These are phyloP conservation scores for Pteronotus mesoamericanus DNA, from an alignment of 2,797 vertebrate species.

Conservation along the genomic window DNA sequence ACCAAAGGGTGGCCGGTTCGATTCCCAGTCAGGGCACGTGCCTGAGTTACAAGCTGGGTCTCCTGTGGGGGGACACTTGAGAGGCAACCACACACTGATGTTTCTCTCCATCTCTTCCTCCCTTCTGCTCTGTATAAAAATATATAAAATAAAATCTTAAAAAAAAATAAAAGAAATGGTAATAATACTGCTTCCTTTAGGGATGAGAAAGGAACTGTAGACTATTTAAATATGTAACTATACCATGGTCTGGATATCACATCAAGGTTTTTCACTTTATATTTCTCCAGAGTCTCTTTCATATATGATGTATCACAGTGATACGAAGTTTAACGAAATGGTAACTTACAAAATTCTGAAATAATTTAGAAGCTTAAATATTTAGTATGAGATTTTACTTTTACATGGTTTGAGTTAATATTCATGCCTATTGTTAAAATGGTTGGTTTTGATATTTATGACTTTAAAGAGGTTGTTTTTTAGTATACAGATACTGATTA, in stretches of 20 bases:
- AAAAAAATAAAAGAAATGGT: neutral
- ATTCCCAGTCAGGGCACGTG: too few relatives aligned
- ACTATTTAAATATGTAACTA: neutral
- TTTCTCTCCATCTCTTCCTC: too few relatives aligned
- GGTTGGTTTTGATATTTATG: slow-evolving; percentile 11
- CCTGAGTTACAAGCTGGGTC: too few relatives aligned
- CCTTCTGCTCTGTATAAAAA: too few relatives aligned
- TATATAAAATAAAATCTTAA: too few relatives aligned
- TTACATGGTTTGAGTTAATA: slow-evolving; percentile 6
- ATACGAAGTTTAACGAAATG: neutral
- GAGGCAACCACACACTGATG: too few relatives aligned
- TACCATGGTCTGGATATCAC: neutral
- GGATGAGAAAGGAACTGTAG: neutral
- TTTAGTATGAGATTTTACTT: neutral
- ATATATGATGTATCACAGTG: neutral
- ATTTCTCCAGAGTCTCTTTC: neutral
- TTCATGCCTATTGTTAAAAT: neutral
- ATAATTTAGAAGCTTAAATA: neutral
- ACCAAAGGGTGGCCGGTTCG: too few relatives aligned
- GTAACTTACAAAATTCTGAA: neutral
- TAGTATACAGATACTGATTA: neutral
- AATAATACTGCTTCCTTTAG: neutral
- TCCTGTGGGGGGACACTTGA: too few relatives aligned
- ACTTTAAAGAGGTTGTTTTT: neutral
- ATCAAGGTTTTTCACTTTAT: neutral